phyloP scores from a whole-genome alignment of 2,113 vertebrate genomes.

The Australoheros scitulus region DNA sequence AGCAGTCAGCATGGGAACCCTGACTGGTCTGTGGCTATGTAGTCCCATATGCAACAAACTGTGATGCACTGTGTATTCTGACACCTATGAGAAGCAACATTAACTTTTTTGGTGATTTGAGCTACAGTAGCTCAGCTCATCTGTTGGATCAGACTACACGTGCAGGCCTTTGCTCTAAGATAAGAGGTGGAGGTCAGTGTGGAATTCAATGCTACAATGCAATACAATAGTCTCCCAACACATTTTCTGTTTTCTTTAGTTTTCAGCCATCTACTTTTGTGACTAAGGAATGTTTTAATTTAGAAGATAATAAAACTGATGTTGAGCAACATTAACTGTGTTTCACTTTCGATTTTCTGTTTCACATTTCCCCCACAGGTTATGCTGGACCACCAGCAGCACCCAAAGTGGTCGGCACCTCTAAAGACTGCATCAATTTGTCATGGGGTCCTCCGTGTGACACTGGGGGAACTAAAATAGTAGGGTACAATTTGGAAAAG shows the following conservation, averaged over 20 bases:
- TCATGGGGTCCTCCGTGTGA: slow-evolving; percentile 83
- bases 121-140: too few species aligned
- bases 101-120: too few species aligned
- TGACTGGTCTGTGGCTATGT: too few species aligned
- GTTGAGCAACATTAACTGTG: not conserved
- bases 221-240: not conserved
- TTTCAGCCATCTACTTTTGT: not conserved
- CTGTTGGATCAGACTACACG: too few species aligned
- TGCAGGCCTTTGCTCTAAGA: not conserved
- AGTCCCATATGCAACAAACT: too few species aligned
- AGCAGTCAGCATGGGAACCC: too few species aligned
- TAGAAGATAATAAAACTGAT: not conserved
- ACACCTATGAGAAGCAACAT: too few species aligned
- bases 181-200: not conserved
- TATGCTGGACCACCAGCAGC: slow-evolving; percentile 81
- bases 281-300: not conserved
- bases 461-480: slow-evolving; percentile 79
- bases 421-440: slow-evolving; percentile 82
- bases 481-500: slow-evolving; percentile 89
- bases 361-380: slow-evolving; percentile 66
- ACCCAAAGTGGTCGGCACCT: slow-evolving; percentile 82
- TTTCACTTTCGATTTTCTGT: not conserved
- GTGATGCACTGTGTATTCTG: too few species aligned
- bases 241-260: not conserved
- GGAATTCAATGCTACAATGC: too few species aligned